phyloP scores from a whole-genome alignment of 2,888 invertebrate genomes.

The Zelleria hepariella region DNA sequence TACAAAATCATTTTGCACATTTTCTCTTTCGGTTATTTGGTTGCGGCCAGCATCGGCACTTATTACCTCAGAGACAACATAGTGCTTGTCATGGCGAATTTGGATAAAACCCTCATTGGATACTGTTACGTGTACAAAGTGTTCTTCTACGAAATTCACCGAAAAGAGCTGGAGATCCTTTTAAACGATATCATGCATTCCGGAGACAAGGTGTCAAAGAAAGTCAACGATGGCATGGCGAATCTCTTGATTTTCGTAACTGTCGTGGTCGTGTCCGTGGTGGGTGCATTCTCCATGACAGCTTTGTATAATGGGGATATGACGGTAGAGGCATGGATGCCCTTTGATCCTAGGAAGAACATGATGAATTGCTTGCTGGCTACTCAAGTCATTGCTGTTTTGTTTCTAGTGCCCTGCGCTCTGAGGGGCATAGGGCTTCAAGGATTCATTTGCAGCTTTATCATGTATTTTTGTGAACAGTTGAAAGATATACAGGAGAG shows the following conservation, averaged over 20 bases:
- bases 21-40: constrained; percentile 26
- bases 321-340: constrained; percentile 48
- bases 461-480: constrained; percentile 54
- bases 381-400: constrained; percentile 26
- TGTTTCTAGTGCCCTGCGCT: constrained; percentile 30
- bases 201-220: constrained; percentile 35
- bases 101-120: constrained; percentile 39
- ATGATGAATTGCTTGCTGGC: constrained; percentile 30
- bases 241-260: constrained; percentile 27
- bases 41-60: constrained; percentile 34
- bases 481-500: constrained; percentile 34
- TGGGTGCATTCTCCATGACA: constrained; percentile 27
- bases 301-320: constrained; percentile 36
- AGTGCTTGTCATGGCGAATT: constrained; percentile 28
- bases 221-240: constrained; percentile 33
- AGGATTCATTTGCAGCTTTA: constrained; percentile 44
- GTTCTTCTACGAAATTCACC: constrained; percentile 31
- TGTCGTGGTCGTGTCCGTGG: constrained; percentile 19
- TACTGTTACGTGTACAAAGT: constrained; percentile 45
- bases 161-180: constrained; percentile 28
- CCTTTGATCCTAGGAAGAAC: constrained; percentile 39
- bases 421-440: constrained; percentile 45
- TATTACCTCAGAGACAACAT: constrained; percentile 28
- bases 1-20: constrained; percentile 31
- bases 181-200: constrained; percentile 38